A percentile compares a stretch with the other conserved stretches of the same genome.
Conservation (phyloP, 2,797 vertebrate species). For the Thunnus albacares region DNA sequence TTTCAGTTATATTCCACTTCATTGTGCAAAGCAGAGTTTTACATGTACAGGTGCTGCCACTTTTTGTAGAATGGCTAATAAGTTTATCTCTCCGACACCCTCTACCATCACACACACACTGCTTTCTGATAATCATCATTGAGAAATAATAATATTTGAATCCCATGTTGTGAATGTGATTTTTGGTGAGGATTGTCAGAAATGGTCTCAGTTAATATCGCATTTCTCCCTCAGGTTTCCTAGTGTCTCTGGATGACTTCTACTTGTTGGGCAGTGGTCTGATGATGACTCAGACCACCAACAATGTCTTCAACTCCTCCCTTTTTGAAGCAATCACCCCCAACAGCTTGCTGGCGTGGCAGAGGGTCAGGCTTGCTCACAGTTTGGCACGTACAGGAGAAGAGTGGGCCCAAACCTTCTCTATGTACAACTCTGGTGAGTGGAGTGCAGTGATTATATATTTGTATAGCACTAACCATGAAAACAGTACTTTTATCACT, state of each 20-base stretch:
- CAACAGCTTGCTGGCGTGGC: slow-evolving; percentile 91
- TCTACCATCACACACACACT: no score
- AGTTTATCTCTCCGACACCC: no score
- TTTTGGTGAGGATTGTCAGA: background rate
- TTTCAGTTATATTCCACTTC: no score
- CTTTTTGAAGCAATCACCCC: slow-evolving; percentile 85
- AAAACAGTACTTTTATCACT: background rate
- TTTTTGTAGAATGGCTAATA: no score
- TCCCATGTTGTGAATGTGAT: background rate
- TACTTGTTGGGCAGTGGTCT: slow-evolving; percentile 88
- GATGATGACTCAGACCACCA: slow-evolving; percentile 94
- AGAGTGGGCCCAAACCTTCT: slow-evolving; percentile 90
- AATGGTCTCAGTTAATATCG: background rate
- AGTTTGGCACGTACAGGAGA: slow-evolving; percentile 89
- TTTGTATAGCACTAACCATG: background rate
- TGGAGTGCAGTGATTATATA: background rate
- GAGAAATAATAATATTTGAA: background rate
- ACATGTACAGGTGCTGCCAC: no score
- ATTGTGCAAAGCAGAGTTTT: no score
- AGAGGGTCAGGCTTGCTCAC: slow-evolving; percentile 92
- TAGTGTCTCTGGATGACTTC: slow-evolving; percentile 95
- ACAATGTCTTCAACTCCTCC: slow-evolving; percentile 89
- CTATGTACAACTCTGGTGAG: slow-evolving; percentile 91
- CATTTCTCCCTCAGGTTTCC: slow-evolving; percentile 84
- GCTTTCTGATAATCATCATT: no score